Evolutionary conservation across 2,797 vertebrate genomes (phyloP).

Genomic region (Agapornis canus): DNA sequence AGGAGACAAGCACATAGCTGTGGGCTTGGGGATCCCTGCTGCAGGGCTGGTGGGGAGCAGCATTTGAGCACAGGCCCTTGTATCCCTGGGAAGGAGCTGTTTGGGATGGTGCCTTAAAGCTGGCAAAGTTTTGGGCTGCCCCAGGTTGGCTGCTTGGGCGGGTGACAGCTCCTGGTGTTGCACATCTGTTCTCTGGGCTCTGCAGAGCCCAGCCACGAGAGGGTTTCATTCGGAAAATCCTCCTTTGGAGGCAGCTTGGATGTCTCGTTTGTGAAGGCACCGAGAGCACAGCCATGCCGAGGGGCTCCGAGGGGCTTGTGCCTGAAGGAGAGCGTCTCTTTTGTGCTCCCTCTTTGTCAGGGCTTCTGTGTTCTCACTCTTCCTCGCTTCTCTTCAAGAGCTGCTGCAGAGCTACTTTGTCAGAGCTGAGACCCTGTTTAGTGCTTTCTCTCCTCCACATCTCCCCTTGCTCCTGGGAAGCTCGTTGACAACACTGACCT

Average conservation of each 20-base stretch:
- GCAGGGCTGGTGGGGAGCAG: not conserved
- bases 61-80: fast-evolving
- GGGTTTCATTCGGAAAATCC: not conserved
- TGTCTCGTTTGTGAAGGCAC: not conserved
- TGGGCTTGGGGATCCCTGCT: not conserved
- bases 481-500: fast-evolving
- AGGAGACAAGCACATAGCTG: not conserved
- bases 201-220: not conserved
- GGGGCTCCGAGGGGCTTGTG: not conserved
- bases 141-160: fast-evolving
- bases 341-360: not conserved
- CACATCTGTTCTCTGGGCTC: not conserved
- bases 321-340: not conserved
- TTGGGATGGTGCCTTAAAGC: not conserved
- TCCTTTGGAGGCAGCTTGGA: not conserved
- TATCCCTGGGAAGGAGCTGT: fast-evolving
- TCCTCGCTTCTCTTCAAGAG: fast-evolving
- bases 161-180: not conserved
- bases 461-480: not conserved
- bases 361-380: not conserved
- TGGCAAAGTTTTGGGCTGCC: not conserved
- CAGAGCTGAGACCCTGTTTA: not conserved
- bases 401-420: fast-evolving
- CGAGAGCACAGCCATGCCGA: not conserved
- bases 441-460: not conserved